Evolutionary conservation across 2,113 vertebrate genomes (phyloP).

Genomic region (Motacilla alba): DNA sequence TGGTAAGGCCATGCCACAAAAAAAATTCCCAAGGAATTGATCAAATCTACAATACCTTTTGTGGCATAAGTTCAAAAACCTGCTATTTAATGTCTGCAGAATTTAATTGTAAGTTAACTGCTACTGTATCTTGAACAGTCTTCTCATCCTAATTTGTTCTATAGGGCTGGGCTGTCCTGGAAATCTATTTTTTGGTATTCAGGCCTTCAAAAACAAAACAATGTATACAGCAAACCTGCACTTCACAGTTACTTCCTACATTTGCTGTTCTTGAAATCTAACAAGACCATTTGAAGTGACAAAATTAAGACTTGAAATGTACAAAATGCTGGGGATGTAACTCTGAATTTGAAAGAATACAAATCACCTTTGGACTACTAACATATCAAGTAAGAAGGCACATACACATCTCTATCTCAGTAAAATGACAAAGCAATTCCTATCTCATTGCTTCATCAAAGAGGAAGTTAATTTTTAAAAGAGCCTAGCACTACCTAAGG

Average conservation of each 20-base stretch:
- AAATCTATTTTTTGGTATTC: background rate
- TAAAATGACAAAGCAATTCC: background rate
- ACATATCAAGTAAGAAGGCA: background rate
- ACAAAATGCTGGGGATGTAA: background rate
- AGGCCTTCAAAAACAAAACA: background rate
- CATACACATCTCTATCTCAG: background rate
- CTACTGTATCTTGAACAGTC: background rate
- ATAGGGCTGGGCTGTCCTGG: background rate
- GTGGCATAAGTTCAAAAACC: background rate
- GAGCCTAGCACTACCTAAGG: background rate
- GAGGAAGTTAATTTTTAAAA: background rate
- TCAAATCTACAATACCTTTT: background rate
- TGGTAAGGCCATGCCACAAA: background rate
- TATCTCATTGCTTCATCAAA: background rate
- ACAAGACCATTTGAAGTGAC: background rate
- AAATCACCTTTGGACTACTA: background rate
- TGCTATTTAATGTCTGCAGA: background rate
- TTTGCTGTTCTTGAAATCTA: background rate
- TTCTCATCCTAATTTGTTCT: background rate
- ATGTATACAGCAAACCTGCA: background rate
- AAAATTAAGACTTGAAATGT: background rate
- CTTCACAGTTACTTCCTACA: background rate
- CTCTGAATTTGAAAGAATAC: background rate
- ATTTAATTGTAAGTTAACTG: background rate
- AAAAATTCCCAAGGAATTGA: background rate